These are phyloP conservation scores for Agrypnus murinus DNA, from an alignment of 2,888 invertebrate species.

Conservation along the genomic window DNA sequence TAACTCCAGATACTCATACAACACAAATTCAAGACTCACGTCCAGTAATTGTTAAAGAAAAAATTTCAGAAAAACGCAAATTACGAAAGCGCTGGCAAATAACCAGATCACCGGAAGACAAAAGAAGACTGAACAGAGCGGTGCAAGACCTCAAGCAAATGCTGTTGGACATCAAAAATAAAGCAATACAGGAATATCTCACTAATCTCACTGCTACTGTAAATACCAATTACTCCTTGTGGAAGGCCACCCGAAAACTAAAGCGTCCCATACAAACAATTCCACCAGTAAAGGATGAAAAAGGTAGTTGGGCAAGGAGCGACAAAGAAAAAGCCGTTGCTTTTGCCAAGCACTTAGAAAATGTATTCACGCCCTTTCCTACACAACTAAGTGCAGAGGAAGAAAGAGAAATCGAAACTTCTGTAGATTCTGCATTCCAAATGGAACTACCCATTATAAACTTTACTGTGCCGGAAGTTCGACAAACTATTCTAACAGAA, in stretches of 20 bases:
- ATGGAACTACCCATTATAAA: too few relatives aligned
- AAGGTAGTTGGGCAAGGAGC: conserved; percentile 19
- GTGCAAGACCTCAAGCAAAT: conserved; percentile 44
- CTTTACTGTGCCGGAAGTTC: conserved; percentile 4
- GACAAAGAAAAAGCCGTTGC: conserved; percentile 32
- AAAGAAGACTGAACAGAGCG: conserved; percentile 46
- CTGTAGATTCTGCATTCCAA: conserved; percentile 9
- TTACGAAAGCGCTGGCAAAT: conserved; percentile 52
- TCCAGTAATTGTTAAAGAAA: conserved; percentile 42
- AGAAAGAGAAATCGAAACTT: neutral
- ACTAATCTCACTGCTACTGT: conserved; percentile 24
- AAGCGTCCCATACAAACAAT: conserved; percentile 8
- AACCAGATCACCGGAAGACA: conserved; percentile 37
- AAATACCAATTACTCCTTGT: conserved; percentile 26
- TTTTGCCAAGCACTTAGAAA: conserved; percentile 14
- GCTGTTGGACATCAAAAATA: conserved; percentile 28
- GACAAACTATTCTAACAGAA: conserved; percentile 14
- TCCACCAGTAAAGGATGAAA: conserved; percentile 12
- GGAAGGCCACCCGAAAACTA: conserved; percentile 26
- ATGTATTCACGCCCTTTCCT: conserved; percentile 9
- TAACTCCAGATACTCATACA: conserved; percentile 34
- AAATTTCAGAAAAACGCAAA: conserved; percentile 48
- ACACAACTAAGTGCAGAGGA: conserved; percentile 1
- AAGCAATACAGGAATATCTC: conserved; percentile 27
- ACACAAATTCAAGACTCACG: conserved; percentile 26